These are phyloP conservation scores for Actinopyga echinites DNA, from an alignment of 53 echinoderm and acorn worm genomes.

Conservation along the genomic window DNA sequence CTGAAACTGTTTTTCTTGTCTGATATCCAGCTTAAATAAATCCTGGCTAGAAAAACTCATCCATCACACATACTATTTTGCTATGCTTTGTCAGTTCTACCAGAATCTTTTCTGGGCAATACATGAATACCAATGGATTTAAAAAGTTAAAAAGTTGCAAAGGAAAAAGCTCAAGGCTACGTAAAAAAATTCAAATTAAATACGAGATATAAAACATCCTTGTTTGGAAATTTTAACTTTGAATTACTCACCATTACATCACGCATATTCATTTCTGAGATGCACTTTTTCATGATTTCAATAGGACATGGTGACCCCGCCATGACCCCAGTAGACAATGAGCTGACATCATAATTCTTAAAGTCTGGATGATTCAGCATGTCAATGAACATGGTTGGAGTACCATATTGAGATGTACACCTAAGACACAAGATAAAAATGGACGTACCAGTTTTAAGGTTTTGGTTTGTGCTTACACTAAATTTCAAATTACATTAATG, in stretches of 20 bases:
- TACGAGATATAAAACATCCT: neutral
- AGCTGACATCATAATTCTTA: slow-evolving; percentile 70
- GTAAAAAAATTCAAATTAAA: neutral
- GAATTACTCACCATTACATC: slow-evolving; percentile 83
- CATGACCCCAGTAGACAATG: slow-evolving; percentile 85
- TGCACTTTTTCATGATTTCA: slow-evolving; percentile 80
- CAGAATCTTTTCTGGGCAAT: too few species aligned
- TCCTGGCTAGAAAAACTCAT: too few species aligned
- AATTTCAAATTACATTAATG: too few species aligned
- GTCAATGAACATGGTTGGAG: slow-evolving; percentile 96
- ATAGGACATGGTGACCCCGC: slow-evolving; percentile 91
- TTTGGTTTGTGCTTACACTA: too few species aligned
- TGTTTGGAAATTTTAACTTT: neutral
- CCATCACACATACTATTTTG: too few species aligned
- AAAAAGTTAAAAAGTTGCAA: neutral
- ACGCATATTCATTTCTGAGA: slow-evolving; percentile 76
- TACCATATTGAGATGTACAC: slow-evolving; percentile 82
- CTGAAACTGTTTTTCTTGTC: too few species aligned
- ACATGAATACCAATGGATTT: neutral
- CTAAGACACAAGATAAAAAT: slow-evolving; percentile 18
- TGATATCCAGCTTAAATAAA: too few species aligned
- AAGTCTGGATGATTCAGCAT: slow-evolving; percentile 87
- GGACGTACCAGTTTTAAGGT: too few species aligned
- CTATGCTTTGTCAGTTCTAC: too few species aligned
- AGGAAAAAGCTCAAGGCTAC: neutral